Conservation (phyloP, 2,888 invertebrate genomes). For the Trachelus iudaicus region DNA sequence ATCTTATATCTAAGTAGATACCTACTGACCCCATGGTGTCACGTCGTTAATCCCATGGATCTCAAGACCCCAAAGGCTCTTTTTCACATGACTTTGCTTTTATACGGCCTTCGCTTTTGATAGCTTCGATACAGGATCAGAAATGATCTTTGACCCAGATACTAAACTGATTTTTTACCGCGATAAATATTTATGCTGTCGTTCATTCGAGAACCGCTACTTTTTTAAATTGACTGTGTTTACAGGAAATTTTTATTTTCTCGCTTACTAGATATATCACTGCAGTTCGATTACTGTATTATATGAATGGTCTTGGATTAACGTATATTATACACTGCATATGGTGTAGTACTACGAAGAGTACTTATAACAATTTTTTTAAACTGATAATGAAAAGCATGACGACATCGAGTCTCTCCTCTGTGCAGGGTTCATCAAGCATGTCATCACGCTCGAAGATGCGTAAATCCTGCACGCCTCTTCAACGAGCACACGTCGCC, state of each 20-base stretch:
- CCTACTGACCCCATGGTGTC: neutral
- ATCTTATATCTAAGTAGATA: neutral
- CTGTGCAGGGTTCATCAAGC: neutral
- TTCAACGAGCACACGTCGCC: neutral
- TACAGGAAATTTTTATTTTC: neutral
- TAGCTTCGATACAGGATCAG: neutral
- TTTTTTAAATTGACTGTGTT: neutral
- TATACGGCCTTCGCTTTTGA: neutral
- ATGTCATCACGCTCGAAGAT: neutral
- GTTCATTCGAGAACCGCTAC: neutral
- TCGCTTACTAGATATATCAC: too few species aligned
- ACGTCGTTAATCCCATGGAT: neutral
- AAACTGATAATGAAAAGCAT: neutral
- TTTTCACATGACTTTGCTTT: neutral
- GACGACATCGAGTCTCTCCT: neutral
- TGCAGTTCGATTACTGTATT: too few species aligned
- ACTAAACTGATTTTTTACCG: neutral
- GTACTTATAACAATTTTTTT: neutral
- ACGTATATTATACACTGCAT: neutral
- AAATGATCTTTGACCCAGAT: neutral
- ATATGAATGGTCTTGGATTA: neutral
- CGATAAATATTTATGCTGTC: neutral
- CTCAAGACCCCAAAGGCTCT: neutral
- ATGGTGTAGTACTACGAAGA: neutral
- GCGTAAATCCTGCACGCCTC: neutral